Evolutionary conservation across 2,113 vertebrate species (phyloP).

Genomic region (Anarhynchus alexandrinus): DNA sequence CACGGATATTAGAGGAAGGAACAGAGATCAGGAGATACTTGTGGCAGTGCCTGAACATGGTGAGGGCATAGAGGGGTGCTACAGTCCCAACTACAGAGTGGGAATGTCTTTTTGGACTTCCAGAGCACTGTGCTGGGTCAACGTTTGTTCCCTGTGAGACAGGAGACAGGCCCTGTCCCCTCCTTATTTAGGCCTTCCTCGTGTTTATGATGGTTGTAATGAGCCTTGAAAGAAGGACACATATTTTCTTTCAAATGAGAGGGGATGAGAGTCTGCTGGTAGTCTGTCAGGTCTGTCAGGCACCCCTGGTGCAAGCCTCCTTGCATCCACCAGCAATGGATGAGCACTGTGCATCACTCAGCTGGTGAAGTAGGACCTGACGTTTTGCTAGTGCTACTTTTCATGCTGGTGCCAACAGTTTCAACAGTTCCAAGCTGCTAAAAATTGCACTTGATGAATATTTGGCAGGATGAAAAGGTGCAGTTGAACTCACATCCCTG

Average conservation of each 20-base stretch:
- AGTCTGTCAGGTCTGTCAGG: not conserved
- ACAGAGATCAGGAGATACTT: not conserved
- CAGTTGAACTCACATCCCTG: not conserved
- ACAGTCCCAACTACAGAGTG: too few species aligned
- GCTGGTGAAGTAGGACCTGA: not conserved
- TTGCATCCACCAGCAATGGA: not conserved
- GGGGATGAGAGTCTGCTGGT: not conserved
- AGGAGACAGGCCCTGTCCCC: rapidly evolving
- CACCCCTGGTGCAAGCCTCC: not conserved
- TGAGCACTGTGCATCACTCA: not conserved
- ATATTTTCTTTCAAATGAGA: not conserved
- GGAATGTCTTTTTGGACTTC: not conserved
- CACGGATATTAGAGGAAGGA: not conserved
- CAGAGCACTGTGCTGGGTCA: rapidly evolving
- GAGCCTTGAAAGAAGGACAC: not conserved
- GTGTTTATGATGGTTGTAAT: not conserved
- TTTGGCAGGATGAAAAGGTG: not conserved
- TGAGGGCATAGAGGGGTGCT: not conserved
- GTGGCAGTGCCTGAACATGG: not conserved
- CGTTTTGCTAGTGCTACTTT: not conserved
- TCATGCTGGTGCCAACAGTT: not conserved
- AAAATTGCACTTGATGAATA: not conserved
- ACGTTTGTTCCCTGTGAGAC: not conserved
- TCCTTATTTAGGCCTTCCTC: not conserved
- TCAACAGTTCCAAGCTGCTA: not conserved